Evolutionary conservation across 2,113 vertebrate genomes (phyloP), one percentile per base, ranked within the genome.

Genomic region (Cebidichthys violaceus): DNA sequence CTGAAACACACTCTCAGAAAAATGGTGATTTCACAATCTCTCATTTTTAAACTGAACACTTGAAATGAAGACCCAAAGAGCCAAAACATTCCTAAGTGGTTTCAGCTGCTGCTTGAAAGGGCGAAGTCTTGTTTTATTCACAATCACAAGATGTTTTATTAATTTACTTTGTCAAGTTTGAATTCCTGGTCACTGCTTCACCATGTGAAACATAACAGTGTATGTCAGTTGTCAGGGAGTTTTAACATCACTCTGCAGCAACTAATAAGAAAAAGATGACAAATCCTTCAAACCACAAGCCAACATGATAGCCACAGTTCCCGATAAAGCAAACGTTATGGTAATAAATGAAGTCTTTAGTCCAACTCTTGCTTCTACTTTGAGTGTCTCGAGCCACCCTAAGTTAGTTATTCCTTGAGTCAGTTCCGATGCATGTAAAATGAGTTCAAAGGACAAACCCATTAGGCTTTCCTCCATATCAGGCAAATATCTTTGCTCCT

Each of bases 381-480:
- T 33, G 35, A 87, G 47, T 78, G 67, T 24, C 43, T 37, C 31
- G 50, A 77, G n/a, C 62, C 47, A 43, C 39, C 45, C 17, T 18
- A 2, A 9, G 64, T 18, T 62, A 52, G 67, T 61, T 67, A 74
- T 71, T 68, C 45, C 37, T 33, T 54, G 70, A 71, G 59, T 72
- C 50, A 33, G 65, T 86, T 71, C 75, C 64, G 67, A 18, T 62
- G 20, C 64, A 45, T 60, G 47, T 69, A 50, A 74, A 77, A 69
- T 67, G 43, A 22, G 88, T 79, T 88, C 84, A 89, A 87, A 90
- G 86, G 81, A 83, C 89, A 85, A 89, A 89, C 59, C 52, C 80
- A 86, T 90, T 80, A 86, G 72, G 61, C 68, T 66, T 75, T 47
- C 9, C 57, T 77, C 50, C 69, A 35, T 85, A 86, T 91, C 86